Evolutionary conservation across 1,140 invertebrate species (phyloP).

Genomic region (Listronotus oregonensis): DNA sequence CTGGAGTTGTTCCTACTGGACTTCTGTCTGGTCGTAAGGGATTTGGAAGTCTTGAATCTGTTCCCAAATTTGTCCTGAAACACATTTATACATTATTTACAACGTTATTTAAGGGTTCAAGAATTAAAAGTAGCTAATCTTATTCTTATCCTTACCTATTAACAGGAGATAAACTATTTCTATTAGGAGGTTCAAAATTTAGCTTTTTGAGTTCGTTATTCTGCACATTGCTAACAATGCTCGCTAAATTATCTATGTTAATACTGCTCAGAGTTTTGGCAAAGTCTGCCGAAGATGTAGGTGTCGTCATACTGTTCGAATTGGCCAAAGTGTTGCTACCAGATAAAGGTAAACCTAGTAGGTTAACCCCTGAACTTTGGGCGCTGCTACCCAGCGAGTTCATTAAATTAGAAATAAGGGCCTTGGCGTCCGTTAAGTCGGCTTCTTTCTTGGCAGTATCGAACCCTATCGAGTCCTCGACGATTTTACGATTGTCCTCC

Average conservation of each 20-base stretch:
- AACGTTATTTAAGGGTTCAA: neutral
- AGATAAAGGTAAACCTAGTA: constrained; percentile 27
- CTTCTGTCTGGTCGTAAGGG: neutral
- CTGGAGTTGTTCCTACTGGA: neutral
- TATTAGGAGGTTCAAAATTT: constrained; percentile 17
- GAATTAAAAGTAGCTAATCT: neutral
- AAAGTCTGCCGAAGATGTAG: constrained; percentile 37
- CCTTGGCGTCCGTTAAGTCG: constrained; percentile 62
- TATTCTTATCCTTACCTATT: constrained; percentile 1
- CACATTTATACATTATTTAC: too few species aligned
- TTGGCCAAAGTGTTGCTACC: neutral
- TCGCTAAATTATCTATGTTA: constrained; percentile 45
- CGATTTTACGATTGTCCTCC: constrained; percentile 46
- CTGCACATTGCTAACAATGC: constrained; percentile 44
- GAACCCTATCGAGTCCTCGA: constrained; percentile 46
- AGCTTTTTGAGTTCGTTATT: constrained; percentile 6
- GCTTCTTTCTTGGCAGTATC: constrained; percentile 48
- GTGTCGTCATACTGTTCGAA: neutral
- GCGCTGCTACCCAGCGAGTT: constrained; percentile 43
- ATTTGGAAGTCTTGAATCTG: neutral
- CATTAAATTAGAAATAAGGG: constrained; percentile 68
- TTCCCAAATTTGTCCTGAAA: neutral
- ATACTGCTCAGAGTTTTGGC: constrained; percentile 38
- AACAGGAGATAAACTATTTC: neutral
- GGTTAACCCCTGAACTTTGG: constrained; percentile 17